These are phyloP conservation scores for Condylostylus longicornis DNA, from an alignment of 1,140 invertebrate species.

Conservation along the genomic window DNA sequence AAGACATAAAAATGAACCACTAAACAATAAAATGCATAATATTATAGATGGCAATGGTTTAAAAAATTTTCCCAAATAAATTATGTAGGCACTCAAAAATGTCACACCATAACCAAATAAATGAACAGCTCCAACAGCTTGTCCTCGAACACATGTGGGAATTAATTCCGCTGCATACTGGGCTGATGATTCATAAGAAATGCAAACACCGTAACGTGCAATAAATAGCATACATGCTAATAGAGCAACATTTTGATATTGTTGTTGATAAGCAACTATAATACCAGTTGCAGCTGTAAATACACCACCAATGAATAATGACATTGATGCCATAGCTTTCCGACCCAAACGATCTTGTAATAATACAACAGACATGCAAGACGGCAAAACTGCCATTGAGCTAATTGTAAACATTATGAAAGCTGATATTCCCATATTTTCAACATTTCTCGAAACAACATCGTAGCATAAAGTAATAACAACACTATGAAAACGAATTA, in stretches of 20 bases:
- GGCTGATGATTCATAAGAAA: slow-evolving; percentile 43
- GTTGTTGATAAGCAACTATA: slow-evolving; percentile 20
- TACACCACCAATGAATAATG: slow-evolving; percentile 35
- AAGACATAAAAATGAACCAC: slow-evolving; percentile 37
- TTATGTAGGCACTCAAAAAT: slow-evolving; percentile 22
- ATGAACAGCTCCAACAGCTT: slow-evolving; percentile 37
- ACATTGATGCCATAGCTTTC: slow-evolving; percentile 38
- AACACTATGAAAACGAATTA: slow-evolving; percentile 37
- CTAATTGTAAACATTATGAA: slow-evolving; percentile 39
- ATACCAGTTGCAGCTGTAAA: slow-evolving; percentile 32
- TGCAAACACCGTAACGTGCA: slow-evolving; percentile 43
- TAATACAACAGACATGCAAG: slow-evolving; percentile 37
- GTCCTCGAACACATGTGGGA: slow-evolving; percentile 43
- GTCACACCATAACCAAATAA: slow-evolving; percentile 36
- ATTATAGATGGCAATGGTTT: slow-evolving; percentile 37
- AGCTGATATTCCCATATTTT: slow-evolving; percentile 39
- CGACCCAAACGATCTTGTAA: slow-evolving; percentile 41
- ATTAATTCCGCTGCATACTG: slow-evolving; percentile 48
- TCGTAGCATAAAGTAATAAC: slow-evolving; percentile 44
- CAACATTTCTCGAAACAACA: slow-evolving; percentile 42
- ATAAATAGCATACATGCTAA: slow-evolving; percentile 33
- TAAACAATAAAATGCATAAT: slow-evolving; percentile 35
- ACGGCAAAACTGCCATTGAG: slow-evolving; percentile 36
- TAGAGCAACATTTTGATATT: slow-evolving; percentile 13
- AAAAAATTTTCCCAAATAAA: slow-evolving; percentile 30